Evolutionary conservation across 2,888 invertebrate genomes (phyloP), one percentile per base, ranked within the genome.

Genomic region (Metalampra italica): DNA sequence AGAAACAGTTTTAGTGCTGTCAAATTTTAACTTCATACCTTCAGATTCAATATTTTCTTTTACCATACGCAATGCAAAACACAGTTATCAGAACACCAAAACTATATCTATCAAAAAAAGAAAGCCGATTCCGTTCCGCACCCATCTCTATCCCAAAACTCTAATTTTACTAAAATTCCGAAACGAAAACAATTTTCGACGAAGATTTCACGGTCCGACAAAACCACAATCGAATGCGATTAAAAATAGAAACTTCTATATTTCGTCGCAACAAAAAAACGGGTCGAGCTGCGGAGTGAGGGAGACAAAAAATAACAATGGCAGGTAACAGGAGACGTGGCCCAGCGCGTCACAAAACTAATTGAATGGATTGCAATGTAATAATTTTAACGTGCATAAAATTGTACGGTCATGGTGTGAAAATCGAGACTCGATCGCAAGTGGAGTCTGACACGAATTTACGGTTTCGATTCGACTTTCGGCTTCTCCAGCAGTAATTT

Each of bases 291-390:
- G 14, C 9, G 11, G 46, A 40, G 41, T 38, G 45, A 45, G 39
- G 7, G 29, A 45, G 65, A 71, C 43, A 55, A 62, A 69, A 49
- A 50, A 36, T 57, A 67, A 78, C 78, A 78, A 78, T 71, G 58
- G 70, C 79, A 80, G 79, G 79, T 80, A 79, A 69, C 60, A 65
- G 62, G 63, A 71, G 65, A 62, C 66, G 62, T 61, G 64, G 60
- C 15, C 56, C 59, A 56, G 53, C 58, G 49, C 36, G 36, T 36
- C n/a, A 36, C 9, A 5, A n/a, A 56, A 61, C 68, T 65, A 71
- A 73, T 70, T 68, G 71, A 73, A 71, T 69, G 53, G 45, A 48
- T 48, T 54, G 58, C 57, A 51, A 57, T 54, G 58, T 59, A 59
- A 68, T 52, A 54, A n/a, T 61, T 51, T 53, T 60, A 60, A 53